Evolutionary conservation across 2,888 invertebrate species (phyloP), one percentile per base, ranked within the genome.

Genomic region (Himalopsyche anomala): DNA sequence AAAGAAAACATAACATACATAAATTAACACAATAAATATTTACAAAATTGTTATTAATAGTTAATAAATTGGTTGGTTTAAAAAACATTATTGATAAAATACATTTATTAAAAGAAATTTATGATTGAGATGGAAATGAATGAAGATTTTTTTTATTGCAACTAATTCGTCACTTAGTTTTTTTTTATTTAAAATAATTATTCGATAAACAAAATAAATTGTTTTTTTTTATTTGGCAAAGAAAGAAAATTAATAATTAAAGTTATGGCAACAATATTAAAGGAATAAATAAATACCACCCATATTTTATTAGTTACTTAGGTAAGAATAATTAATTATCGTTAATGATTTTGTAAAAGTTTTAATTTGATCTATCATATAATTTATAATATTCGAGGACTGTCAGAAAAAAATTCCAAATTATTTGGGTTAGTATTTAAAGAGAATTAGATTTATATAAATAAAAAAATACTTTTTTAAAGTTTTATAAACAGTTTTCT

Each of bases 1-100:
- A 45, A 81, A 81, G 9, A 45, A 81, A 81, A 81, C 81, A 28
- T 81, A 81, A 81, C 81, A 81, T 81, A 45, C 28, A 81, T 81
- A 54, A 81, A 54, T 81, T 54, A 54, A 54, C 81, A 81, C 3
- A 81, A 81, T 81, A 54, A 81, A 81, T 81, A 81, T 81, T 81
- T 81, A 81, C 81, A 81, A 55, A 81, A 80, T 19, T 80, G 80
- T 45, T 28, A 42, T 80, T 42, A 80, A 80, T n/a, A 80, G 42
- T 40, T 80, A 51, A 80, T 80, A 45, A 51, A 51, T 80, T 19
- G 80, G 45, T 80, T 42, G 51, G 42, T 8, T 36, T 62, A 62
- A 74, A 69, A 36, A 74, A 28, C 36, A 36, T 19, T 74, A 36
- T 74, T 74, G 69, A 19, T 28, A 69, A 69, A 74, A 36, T 36